Evolutionary conservation across 2,113 vertebrate genomes (phyloP).

Genomic region (Cryptomyrus ogoouensis): DNA sequence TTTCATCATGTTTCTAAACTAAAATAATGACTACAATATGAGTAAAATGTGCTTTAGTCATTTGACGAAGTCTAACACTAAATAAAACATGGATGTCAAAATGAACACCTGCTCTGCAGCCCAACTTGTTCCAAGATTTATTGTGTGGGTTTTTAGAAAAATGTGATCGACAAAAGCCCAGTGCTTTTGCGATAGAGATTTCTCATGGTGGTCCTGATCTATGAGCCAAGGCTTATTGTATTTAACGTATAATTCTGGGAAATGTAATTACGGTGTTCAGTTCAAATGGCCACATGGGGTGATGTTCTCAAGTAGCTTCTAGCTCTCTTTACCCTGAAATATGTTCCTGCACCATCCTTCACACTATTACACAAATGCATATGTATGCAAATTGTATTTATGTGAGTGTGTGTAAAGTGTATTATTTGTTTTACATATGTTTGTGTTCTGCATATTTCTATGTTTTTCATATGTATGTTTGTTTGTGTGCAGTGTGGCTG

Average conservation of each 20-base stretch:
- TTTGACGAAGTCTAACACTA: not conserved
- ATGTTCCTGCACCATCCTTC: not conserved
- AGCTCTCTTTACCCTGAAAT: not conserved
- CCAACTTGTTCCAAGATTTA: not conserved
- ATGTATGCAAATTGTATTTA: not conserved
- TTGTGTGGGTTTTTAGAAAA: not conserved
- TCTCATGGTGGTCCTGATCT: not conserved
- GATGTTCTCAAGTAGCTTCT: slow-evolving; percentile 14
- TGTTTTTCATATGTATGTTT: not conserved
- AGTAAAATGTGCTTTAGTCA: not conserved
- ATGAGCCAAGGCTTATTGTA: not conserved
- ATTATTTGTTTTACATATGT: not conserved
- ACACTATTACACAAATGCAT: not conserved
- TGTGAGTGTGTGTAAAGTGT: not conserved
- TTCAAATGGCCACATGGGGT: not conserved
- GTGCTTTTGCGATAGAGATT: not conserved
- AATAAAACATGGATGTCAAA: not conserved
- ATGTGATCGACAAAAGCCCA: not conserved
- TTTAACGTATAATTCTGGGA: not conserved
- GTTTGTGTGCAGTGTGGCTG: not conserved
- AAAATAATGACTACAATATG: not conserved
- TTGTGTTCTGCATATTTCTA: not conserved
- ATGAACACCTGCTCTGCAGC: not conserved
- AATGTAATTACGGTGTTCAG: slow-evolving; percentile 25
- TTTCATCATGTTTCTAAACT: not conserved